These are phyloP conservation scores for Sebastiscus albofasciatus DNA, from an alignment of 2,797 vertebrate genomes.

Conservation along the genomic window DNA sequence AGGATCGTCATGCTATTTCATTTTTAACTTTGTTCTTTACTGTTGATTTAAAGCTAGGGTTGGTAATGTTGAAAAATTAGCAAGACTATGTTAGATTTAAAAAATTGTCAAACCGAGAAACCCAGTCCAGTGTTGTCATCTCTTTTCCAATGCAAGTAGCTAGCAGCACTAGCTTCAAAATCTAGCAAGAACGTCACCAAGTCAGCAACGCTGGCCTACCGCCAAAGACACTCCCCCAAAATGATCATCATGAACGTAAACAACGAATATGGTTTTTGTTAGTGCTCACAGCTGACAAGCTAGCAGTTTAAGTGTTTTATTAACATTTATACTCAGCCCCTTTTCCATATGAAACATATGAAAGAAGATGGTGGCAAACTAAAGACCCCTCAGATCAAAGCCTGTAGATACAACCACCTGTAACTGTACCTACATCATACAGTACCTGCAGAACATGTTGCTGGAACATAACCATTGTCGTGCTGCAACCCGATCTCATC, in stretches of 20 bases:
- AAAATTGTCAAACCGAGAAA: not conserved
- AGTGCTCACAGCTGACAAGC: too few species aligned
- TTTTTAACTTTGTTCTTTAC: not conserved
- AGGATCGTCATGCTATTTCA: not conserved
- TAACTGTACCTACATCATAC: not conserved
- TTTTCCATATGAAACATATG: too few species aligned
- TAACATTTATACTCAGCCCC: too few species aligned
- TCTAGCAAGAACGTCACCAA: not conserved
- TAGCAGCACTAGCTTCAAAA: too few species aligned
- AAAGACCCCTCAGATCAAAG: too few species aligned
- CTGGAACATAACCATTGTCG: not conserved
- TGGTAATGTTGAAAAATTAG: not conserved
- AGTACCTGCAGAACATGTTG: not conserved
- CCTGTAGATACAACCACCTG: too few species aligned
- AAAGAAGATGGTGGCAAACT: too few species aligned
- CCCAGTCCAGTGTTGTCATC: not conserved
- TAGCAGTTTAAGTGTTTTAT: too few species aligned
- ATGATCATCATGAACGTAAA: not conserved
- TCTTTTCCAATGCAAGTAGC: not conserved
- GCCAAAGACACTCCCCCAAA: not conserved
- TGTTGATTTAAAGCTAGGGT: not conserved
- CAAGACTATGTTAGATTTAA: not conserved
- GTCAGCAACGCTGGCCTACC: too few species aligned
- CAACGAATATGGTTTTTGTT: too few species aligned
- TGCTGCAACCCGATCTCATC: too few species aligned